Base-by-base conservation (phyloP, 2,797 vertebrate species). In the Muscicapa comitata region DNA sequence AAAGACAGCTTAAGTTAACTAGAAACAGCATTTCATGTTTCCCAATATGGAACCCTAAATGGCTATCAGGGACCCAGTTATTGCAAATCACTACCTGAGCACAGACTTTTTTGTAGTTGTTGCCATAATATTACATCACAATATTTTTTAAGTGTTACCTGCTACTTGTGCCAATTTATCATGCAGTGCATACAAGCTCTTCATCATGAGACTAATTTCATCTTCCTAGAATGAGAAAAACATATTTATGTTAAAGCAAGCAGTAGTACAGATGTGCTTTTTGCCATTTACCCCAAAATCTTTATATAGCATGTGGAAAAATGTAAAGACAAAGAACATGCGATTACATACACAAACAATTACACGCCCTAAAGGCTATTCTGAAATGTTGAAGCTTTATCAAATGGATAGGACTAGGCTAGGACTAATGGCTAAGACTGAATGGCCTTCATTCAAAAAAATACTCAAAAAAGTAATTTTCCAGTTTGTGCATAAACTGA, bases 161-260 rank as follows among this genome's bases (percentile, higher is more conserved):
- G 99, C 99, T 75, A 99, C 97, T 83, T 98, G 97, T 83, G 99
- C 99, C 98, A 99, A 97, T 95, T 99, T 99, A 94, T 99, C 98
- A 71, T 99, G 99, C 70, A 99, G 98, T 86, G 97, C 98, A 92
- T 99, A 98, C 81, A 99, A 98, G 88, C 99, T 98, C 90, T 98
- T 98, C 94, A 99, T 98, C 95, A 99, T 98, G 81, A 95, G 98
- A 98, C 97, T 98, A 98, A 57, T 98, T 88, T 95, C 87, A 84
- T 96, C 95, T 79, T 92, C 94, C 99, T 99, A 95, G 86, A 98
- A 97, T 86, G 84, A 92, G 83, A 96, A 89, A 95, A 92, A 79
- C 58, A 65, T 54, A 91, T 79, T 83, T 65, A 68, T 11, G 37
- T 94, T 87, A 91, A 85, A 82, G 45, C 18, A 94, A 85, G 25